Conservation (phyloP, 2,797 vertebrate genomes). For the Cryptoblepharus egeriae region DNA sequence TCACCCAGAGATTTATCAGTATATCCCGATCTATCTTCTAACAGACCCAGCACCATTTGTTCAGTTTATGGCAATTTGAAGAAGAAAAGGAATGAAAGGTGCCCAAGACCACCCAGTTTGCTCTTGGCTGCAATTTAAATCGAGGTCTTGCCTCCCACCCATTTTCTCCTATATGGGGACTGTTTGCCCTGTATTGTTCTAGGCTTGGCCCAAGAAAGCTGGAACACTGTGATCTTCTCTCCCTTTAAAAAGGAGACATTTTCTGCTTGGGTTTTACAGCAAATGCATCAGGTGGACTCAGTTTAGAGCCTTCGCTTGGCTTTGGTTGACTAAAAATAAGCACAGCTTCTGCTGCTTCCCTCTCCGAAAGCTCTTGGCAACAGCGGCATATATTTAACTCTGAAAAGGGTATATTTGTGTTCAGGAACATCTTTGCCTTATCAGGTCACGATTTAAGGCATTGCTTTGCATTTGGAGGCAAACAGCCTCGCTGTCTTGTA, state of each 20-base stretch:
- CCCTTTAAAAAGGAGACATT: neutral
- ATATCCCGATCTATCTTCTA: too few relatives aligned
- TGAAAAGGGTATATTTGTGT: slow-evolving; percentile 21
- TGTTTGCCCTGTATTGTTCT: neutral
- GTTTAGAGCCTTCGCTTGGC: neutral
- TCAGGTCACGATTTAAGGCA: slow-evolving; percentile 1
- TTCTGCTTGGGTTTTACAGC: slow-evolving; percentile 3
- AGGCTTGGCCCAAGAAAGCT: neutral
- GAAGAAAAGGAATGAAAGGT: too few relatives aligned
- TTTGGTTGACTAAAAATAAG: slow-evolving; percentile 71
- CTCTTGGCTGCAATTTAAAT: neutral
- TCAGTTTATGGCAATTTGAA: too few relatives aligned
- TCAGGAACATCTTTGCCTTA: neutral
- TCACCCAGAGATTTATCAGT: too few relatives aligned
- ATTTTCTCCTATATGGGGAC: neutral
- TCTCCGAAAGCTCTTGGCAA: slow-evolving; percentile 67
- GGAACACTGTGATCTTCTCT: neutral
- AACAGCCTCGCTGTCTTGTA: neutral
- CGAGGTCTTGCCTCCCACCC: neutral
- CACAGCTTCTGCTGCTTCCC: slow-evolving; percentile 45
- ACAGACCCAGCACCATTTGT: too few relatives aligned
- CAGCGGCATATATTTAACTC: slow-evolving; percentile 56
- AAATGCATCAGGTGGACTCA: slow-evolving; percentile 29
- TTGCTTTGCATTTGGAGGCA: neutral
- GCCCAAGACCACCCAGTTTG: neutral